Evolutionary conservation across 2,113 vertebrate species (phyloP).

Genomic region (Cyanoramphus novaezelandiae): DNA sequence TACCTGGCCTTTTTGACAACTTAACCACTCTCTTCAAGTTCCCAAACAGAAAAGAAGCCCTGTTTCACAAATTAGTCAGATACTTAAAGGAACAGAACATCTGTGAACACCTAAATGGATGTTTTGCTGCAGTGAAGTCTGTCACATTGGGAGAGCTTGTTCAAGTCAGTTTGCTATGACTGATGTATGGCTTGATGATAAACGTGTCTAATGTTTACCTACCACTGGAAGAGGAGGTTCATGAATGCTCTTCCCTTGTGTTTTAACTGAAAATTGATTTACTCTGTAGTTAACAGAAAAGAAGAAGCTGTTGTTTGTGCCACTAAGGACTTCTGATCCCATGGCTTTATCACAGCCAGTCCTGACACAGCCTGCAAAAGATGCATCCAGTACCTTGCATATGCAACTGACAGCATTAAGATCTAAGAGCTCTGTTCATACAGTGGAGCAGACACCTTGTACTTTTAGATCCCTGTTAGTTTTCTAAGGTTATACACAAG

Average conservation of each 20-base stretch:
- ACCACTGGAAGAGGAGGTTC: not conserved
- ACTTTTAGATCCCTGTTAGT: accelerated
- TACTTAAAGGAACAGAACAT: not conserved
- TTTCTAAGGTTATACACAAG: not conserved
- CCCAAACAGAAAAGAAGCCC: not conserved
- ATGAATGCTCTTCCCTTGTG: not conserved
- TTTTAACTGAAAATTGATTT: not conserved
- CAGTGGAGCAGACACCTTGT: not conserved
- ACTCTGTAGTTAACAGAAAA: not conserved
- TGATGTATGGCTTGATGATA: not conserved
- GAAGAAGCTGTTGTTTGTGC: not conserved
- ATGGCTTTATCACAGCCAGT: not conserved
- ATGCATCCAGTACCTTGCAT: not conserved
- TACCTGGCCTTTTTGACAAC: not conserved
- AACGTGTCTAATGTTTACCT: not conserved
- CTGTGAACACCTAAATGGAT: not conserved
- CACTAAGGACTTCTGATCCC: not conserved
- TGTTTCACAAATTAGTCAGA: not conserved
- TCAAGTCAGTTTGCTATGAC: not conserved
- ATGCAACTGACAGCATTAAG: accelerated
- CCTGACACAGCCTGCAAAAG: not conserved
- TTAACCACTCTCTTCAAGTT: not conserved
- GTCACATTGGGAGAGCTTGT: not conserved
- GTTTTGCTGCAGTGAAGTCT: not conserved
- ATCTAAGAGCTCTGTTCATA: not conserved